Base-by-base conservation (phyloP, 2,888 invertebrate species). In the Linyphia triangularis region DNA sequence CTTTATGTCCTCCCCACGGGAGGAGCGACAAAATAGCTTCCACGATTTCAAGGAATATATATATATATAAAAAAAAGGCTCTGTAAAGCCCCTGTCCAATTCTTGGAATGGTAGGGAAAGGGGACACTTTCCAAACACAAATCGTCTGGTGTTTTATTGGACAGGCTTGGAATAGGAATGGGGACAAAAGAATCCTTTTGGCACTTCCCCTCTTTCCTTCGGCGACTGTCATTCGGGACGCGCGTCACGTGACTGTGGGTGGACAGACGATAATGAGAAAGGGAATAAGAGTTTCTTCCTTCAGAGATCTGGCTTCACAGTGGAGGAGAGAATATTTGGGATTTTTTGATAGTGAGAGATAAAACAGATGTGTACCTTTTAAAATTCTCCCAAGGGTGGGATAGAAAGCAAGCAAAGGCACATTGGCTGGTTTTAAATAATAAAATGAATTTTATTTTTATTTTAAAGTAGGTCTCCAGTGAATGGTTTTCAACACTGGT, bases 131-230 rank as follows among this genome's bases (percentile, higher is more conserved):
- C n/a, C 51, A 13, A 51, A 51, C 51, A 51, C 51, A n/a, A 51
- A 51, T 51, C 51, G 51, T n/a, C 51, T 16, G 5, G 51, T 13
- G 13, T 13, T 51, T 51, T 51, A 51, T 51, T 51, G 51, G 51
- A 51, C 51, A 51, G n/a, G n/a, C n/a, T 51, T n/a, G 51, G 51
- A 51, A 51, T 51, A 51, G 51, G 51, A 51, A 51, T 51, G 51
- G 51, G 51, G 51, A 51, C 51, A 51, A 51, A 51, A 16, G 51
- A 51, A 51, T 51, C 51, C 3, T 51, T 9, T 51, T n/a, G 51
- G n/a, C 51, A 51, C 9, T 6, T 9, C 33, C 33, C 33, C 33
- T 33, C n/a, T n/a, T n/a, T 6, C 33, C 51, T 51, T 51, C n/a
- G 13, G 51, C n/a, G 51, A n/a, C 51, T 51, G 51, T n/a, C 51